Conservation (phyloP, 2,888 invertebrate genomes). For the Cephalotes varians region DNA sequence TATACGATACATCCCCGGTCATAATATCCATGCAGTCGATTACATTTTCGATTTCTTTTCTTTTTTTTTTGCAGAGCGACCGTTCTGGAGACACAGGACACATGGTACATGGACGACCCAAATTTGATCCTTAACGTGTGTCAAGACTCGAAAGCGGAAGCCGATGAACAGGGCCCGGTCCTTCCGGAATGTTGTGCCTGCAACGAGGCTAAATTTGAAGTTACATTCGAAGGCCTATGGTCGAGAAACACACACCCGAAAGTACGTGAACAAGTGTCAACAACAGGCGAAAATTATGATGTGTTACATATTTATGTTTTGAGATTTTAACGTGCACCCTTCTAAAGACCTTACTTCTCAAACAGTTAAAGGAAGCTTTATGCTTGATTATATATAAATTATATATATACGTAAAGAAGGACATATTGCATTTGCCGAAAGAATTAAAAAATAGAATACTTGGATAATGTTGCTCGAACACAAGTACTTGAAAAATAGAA, state of each 20-base stretch:
- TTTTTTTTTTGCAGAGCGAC: constrained; percentile 89
- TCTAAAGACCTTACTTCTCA: not conserved
- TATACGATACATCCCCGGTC: not conserved
- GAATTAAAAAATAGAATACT: not conserved
- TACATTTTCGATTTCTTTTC: not conserved
- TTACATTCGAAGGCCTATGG: constrained; percentile 97
- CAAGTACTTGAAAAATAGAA: not conserved
- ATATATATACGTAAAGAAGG: not conserved
- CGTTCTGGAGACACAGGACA: constrained; percentile 92
- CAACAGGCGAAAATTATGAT: not conserved
- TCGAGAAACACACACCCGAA: constrained; percentile 98
- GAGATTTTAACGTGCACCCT: not conserved
- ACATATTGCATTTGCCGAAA: not conserved
- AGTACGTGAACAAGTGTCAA: constrained; percentile 71
- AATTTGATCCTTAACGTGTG: constrained; percentile 93
- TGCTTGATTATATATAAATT: not conserved
- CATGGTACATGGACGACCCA: constrained; percentile 97
- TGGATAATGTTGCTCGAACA: not conserved
- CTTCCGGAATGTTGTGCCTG: constrained; percentile 94
- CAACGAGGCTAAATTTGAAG: constrained; percentile 98
- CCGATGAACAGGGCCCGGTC: constrained; percentile 86
- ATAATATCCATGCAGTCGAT: not conserved
- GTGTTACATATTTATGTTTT: not conserved
- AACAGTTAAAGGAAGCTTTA: not conserved
- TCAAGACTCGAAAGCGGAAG: constrained; percentile 89